These are phyloP conservation scores for Philaethria dido DNA, from an alignment of 2,888 invertebrate genomes.

Conservation along the genomic window DNA sequence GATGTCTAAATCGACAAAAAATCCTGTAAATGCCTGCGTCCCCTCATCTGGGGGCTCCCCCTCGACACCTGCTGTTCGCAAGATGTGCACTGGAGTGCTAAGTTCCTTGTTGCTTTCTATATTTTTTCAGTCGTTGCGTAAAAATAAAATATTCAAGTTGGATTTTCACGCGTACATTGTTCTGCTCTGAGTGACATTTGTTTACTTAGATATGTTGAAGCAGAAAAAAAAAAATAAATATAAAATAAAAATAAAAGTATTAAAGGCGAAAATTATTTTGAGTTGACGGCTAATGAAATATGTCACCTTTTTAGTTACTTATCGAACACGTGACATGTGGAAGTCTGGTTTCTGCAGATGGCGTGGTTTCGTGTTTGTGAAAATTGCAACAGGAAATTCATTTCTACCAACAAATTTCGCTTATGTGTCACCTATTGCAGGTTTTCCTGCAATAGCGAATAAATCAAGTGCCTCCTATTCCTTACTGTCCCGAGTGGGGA, in stretches of 20 bases:
- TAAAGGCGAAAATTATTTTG: neutral
- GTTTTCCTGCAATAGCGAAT: conserved; percentile 61
- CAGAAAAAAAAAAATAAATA: no score
- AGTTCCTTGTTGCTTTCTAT: conserved; percentile 40
- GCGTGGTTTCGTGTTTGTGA: conserved; percentile 32
- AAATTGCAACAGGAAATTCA: conserved; percentile 33
- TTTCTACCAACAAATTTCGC: conserved; percentile 50
- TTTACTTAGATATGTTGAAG: neutral
- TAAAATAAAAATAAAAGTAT: no score
- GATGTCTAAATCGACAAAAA: conserved; percentile 50
- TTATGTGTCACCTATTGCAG: conserved; percentile 62
- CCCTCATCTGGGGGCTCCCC: conserved; percentile 45
- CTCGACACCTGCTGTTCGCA: conserved; percentile 52
- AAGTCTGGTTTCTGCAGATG: conserved; percentile 37
- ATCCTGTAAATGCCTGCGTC: conserved; percentile 45
- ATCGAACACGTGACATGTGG: conserved; percentile 2
- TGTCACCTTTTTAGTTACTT: neutral
- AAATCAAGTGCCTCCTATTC: conserved; percentile 57
- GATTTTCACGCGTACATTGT: conserved; percentile 24
- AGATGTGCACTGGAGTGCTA: conserved; percentile 52
- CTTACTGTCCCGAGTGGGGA: conserved; percentile 50
- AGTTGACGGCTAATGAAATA: neutral
- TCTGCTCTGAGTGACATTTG: neutral
- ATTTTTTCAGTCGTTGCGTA: conserved; percentile 36
- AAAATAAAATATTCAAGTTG: conserved; percentile 28